Conservation (phyloP, 2,888 invertebrate species). For the Hoplodrina blanda region DNA sequence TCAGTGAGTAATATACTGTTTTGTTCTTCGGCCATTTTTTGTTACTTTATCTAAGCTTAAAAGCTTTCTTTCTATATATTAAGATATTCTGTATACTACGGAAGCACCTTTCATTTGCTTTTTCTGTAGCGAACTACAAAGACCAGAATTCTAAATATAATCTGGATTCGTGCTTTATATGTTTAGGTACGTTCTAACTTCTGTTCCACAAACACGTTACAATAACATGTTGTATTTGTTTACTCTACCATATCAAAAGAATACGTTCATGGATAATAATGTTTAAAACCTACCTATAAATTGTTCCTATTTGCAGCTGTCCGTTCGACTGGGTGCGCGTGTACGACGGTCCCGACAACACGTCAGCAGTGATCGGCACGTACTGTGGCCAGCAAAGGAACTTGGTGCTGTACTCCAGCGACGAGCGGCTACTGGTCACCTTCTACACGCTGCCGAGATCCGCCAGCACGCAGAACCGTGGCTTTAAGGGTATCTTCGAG, state of each 20-base stretch:
- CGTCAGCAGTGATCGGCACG: constrained; percentile 97
- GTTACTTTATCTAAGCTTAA: too few relatives aligned
- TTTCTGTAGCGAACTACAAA: background rate
- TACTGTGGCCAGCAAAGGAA: constrained; percentile 99
- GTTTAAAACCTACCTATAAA: background rate
- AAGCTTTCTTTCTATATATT: too few relatives aligned
- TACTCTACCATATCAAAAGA: too few relatives aligned
- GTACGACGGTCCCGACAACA: constrained; percentile 97
- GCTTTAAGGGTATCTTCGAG: constrained; percentile 99
- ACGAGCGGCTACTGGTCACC: constrained; percentile 96
- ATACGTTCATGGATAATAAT: too few relatives aligned
- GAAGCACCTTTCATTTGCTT: too few relatives aligned
- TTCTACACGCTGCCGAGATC: constrained; percentile 97
- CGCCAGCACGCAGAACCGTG: constrained; percentile 98
- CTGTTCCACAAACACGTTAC: too few relatives aligned
- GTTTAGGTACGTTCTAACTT: too few relatives aligned
- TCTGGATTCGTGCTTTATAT: background rate
- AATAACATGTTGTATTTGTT: too few relatives aligned
- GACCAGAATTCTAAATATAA: background rate
- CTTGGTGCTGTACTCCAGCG: constrained; percentile 98
- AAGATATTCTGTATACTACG: too few relatives aligned
- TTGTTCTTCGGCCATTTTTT: too few relatives aligned
- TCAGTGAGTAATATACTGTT: constrained; percentile 93
- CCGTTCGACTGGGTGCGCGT: constrained; percentile 99
- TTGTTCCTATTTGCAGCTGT: constrained; percentile 92